Evolutionary conservation across 1,140 invertebrate species (phyloP), one percentile per base, ranked within the genome.

Genomic region (Drosophila kanapiae): DNA sequence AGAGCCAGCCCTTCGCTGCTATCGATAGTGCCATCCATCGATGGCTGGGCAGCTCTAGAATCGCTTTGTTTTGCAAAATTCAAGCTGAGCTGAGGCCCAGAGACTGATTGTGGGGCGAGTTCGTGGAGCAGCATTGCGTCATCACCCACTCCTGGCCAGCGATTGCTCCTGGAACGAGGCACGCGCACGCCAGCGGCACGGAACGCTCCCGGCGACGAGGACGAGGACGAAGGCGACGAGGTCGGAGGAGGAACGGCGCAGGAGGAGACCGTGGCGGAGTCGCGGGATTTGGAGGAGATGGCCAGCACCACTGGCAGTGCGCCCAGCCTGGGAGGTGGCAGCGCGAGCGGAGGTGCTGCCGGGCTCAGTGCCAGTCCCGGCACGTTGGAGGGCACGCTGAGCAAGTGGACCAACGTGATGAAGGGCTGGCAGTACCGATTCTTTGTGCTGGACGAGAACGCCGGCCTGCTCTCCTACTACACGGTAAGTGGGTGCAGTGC

Each of bases 381-480:
- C 29, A 95, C 95, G 88, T 96, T 99, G 96, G 98, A 99, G 95
- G 99, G 99, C 77, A 98, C 98, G n/a, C 94, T 99, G 48, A 99
- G 97, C 94, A 99, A 99, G 95, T 99, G 99, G 99, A 99, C 99
- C 65, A 99, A 99, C 95, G 98, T 99, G 80, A 98, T 99, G 95
- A 99, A 99, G 94, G 99, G 99, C 69, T 99, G 99, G 98, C 99
- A 99, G 94, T 99, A 99, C 94, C 95, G 99, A 63, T 99, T 98
- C 98, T 99, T 99, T 94, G 98, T 99, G 74, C 94, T 99, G 76
- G 98, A 99, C 94, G 97, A 98, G 93, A 97, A 97, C 94, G 97
- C 97, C 70, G 98, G 98, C 16, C 94, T 99, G 45, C 94, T 99
- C 42, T 99, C 98, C 16, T 99, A 99, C 94, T 99, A 99, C 91